Evolutionary conservation across 2,888 invertebrate genomes (phyloP).

Genomic region (Melanargia galathea): DNA sequence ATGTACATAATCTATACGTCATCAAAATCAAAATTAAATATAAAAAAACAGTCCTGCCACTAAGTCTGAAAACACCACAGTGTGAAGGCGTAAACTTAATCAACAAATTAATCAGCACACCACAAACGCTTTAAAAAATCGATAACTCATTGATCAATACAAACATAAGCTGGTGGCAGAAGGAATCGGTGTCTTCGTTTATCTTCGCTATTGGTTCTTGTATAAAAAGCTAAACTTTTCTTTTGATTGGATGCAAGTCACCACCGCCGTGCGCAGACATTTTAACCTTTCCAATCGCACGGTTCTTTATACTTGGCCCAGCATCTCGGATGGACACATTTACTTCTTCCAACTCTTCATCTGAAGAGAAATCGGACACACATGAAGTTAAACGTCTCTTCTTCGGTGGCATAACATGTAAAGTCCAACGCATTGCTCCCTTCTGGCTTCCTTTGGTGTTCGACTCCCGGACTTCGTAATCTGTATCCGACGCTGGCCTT

Average conservation of each 20-base stretch:
- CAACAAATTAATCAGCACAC: background rate
- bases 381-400: conserved; percentile 69
- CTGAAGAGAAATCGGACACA: conserved; percentile 71
- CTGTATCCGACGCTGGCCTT: conserved; percentile 72
- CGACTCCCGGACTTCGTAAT: conserved; percentile 64
- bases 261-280: conserved; percentile 75
- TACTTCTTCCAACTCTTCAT: conserved; percentile 63
- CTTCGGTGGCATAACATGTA: conserved; percentile 68
- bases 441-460: conserved; percentile 58
- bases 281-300: conserved; percentile 59
- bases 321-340: conserved; percentile 63
- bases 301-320: conserved; percentile 61
- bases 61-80: background rate
- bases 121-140: background rate
- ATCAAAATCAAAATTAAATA: background rate
- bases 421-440: conserved; percentile 65
- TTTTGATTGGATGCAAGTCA: conserved; percentile 70
- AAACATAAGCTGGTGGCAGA: background rate
- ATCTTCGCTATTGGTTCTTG: background rate
- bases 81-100: background rate
- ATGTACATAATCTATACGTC: background rate
- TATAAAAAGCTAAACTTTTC: conserved; percentile 58
- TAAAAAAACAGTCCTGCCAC: conserved; percentile 1
- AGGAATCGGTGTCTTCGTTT: background rate
- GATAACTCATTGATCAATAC: background rate